Evolutionary conservation across 2,113 vertebrate species (phyloP), one percentile per base, ranked within the genome.

Genomic region (Carollia perspicillata): DNA sequence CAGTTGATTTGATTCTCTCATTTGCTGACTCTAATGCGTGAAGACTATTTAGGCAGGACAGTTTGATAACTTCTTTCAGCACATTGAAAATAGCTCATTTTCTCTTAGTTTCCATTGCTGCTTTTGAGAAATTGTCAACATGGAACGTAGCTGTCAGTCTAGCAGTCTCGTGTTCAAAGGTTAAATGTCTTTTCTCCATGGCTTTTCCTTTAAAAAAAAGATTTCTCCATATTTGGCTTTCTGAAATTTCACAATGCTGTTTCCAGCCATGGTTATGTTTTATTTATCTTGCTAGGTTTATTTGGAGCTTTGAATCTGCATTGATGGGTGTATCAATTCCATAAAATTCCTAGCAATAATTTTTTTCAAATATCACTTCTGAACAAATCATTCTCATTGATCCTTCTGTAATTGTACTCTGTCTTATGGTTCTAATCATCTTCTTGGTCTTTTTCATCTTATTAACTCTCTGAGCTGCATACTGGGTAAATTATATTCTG

Each of bases 311-410:
- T 90, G 40, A 55, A 85, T 90, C 63, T 89, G 60, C 40, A 44
- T 40, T 74, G 42, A 78, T n/a, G 37, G 68, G 68, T 78, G 87
- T 35, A 90, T 84, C 37, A 90, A 51, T 93, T 95, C 40, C 86
- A 55, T 17, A 89, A 85, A 83, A n/a, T 65, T 85, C 10, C 16
- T 23, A 83, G 23, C 33, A n/a, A 58, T 84, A 63, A 47, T 28
- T 92, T 77, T 77, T 96, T 96, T 89, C 72, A 83, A 92, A 68
- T 78, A 94, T 49, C 95, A 42, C 28, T 69, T 77, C 26, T 37
- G 28, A 89, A 83, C 5, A 44, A 89, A 30, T 81, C 40, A 88
- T 93, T 63, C 47, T 90, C 69, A 74, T 68, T 28, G 71, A 14
- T 93, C 10, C 3, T 44, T 81, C 37, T 94, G 18, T 23, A 42